Conservation (phyloP, 2,888 invertebrate species). For the Phyto melanocephala region DNA sequence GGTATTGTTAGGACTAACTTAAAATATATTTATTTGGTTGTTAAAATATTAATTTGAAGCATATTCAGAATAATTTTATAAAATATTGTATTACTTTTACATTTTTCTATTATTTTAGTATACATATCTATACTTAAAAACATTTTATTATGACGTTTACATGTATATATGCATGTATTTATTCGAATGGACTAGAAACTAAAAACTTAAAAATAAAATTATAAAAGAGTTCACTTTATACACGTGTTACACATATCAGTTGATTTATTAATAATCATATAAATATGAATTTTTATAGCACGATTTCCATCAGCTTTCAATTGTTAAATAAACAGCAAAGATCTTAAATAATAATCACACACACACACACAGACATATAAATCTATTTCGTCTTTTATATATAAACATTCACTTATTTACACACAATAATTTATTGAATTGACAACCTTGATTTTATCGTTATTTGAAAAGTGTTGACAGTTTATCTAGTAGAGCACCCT, state of each 20-base stretch:
- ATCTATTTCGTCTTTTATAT: not conserved
- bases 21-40: too few relatives aligned
- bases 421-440: not conserved
- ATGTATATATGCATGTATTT: not conserved
- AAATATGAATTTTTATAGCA: not conserved
- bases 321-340: not conserved
- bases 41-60: too few relatives aligned
- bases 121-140: too few relatives aligned
- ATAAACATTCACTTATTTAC: not conserved
- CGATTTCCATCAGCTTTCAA: not conserved
- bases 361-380: not conserved
- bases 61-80: too few relatives aligned
- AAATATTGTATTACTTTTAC: too few relatives aligned
- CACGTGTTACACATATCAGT: not conserved
- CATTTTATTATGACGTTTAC: too few relatives aligned
- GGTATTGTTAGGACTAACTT: too few relatives aligned
- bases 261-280: conserved; percentile 2
- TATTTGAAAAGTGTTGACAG: conserved; percentile 19
- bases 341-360: not conserved
- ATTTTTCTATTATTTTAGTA: too few relatives aligned
- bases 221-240: not conserved
- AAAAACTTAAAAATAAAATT: not conserved
- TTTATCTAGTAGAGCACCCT: not conserved
- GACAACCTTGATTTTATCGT: conserved; percentile 2
- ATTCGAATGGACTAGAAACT: not conserved